Conservation (phyloP, 2,888 invertebrate species). For the Ophion obscuratus region DNA sequence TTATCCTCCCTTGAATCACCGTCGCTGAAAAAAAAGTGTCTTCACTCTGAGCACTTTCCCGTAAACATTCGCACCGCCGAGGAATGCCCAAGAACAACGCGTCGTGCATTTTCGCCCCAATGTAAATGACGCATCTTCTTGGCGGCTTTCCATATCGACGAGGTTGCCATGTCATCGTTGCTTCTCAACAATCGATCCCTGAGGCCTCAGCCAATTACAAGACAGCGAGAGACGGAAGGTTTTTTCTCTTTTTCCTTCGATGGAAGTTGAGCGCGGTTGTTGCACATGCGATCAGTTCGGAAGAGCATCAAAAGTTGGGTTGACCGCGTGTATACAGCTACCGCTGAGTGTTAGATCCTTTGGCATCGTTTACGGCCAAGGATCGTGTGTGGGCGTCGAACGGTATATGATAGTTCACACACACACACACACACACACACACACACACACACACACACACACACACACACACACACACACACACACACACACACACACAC, state of each 20-base stretch:
- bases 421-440: no score
- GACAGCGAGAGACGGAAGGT: neutral
- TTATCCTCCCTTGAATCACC: no score
- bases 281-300: slow-evolving; percentile 40
- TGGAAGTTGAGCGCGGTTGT: neutral
- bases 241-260: neutral
- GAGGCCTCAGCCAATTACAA: neutral
- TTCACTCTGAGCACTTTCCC: no score
- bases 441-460: no score
- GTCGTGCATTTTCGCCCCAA: no score
- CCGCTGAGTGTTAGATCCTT: neutral
- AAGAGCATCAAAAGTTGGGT: slow-evolving; percentile 56
- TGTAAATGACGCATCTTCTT: no score
- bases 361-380: neutral
- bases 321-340: slow-evolving; percentile 12
- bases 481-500: no score
- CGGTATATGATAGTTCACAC: slow-evolving; percentile 3
- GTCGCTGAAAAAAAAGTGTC: no score
- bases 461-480: no score
- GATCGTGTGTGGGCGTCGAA: slow-evolving; percentile 22
- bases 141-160: neutral
- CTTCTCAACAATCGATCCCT: neutral
- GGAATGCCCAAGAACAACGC: no score
- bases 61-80: no score
- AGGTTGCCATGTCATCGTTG: neutral